Evolutionary conservation across 2,113 vertebrate genomes (phyloP), one percentile per base, ranked within the genome.

Genomic region (Sinocyclocheilus rhinocerous): DNA sequence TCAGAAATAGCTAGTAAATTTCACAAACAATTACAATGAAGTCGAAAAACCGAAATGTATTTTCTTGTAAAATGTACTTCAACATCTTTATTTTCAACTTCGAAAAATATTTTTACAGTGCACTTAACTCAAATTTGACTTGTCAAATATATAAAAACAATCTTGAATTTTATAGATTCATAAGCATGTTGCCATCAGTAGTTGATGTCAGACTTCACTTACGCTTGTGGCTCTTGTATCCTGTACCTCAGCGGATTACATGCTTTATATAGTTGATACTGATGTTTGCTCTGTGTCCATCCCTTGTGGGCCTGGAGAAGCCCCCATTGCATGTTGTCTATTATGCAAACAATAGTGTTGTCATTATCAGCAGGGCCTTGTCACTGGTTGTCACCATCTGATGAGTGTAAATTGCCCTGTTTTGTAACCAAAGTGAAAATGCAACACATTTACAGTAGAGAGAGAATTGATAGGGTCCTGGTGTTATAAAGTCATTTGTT

Each of bases 321-420:
- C 50, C 67, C 50, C 82, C 48, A 73, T 59, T 73, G 67, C 78
- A 18, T 33, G 78, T 18, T 55, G 88, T 86, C 73, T 90, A 90
- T 94, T 93, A 90, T 91, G 88, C 91, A 92, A 94, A 93, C 86
- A 94, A 26, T 67, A 1, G 29, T 93, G 90, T 92, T 92, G 45
- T 93, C 77, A 89, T 86, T 92, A 83, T 90, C 92, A 90, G 88
- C 92, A 83, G 65, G 79, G 78, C 65, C 39, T 61, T 85, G 77
- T 89, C 80, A 59, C 84, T 77, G 69, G 76, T 50, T 84, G 63
- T 57, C 59, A 55, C 67, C 69, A 42, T 84, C 7, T 59, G 82
- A 84, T 81, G 61, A 84, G 86, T 89, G 86, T 87, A 85, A 89
- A 89, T 89, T 89, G 88, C 73, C 69, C 82, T 75, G 86, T 88